These are phyloP conservation scores for Megalurothrips usitatus DNA, from an alignment of 2,888 invertebrate species.

Conservation along the genomic window DNA sequence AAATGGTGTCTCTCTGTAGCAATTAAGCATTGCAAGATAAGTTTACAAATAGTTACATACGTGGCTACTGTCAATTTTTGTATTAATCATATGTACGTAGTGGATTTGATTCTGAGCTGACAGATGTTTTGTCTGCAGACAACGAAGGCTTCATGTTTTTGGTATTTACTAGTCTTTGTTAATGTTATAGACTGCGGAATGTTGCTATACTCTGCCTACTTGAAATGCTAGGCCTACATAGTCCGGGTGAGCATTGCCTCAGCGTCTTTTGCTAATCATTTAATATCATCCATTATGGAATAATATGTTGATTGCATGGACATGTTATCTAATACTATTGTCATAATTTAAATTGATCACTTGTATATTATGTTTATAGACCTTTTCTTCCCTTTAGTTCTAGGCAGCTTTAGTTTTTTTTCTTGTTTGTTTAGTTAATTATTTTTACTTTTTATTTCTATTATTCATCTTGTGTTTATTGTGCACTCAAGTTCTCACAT, in stretches of 20 bases:
- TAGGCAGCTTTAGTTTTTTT: slow-evolving; percentile 12
- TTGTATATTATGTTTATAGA: background rate
- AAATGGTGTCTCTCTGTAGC: background rate
- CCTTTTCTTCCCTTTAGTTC: background rate
- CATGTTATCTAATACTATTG: slow-evolving; percentile 21
- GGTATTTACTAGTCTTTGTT: slow-evolving; percentile 14
- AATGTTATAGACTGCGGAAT: slow-evolving; percentile 15
- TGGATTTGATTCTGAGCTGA: background rate
- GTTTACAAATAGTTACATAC: background rate
- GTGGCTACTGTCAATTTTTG: background rate
- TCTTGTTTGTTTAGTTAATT: slow-evolving; percentile 12
- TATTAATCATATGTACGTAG: background rate
- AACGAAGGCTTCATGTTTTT: background rate
- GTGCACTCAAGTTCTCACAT: background rate
- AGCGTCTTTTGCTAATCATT: background rate
- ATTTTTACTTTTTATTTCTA: background rate
- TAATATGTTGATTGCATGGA: slow-evolving; percentile 6
- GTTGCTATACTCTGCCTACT: slow-evolving; percentile 11
- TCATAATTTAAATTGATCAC: slow-evolving; percentile 15
- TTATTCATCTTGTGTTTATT: background rate
- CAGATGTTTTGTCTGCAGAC: background rate
- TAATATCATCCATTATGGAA: background rate
- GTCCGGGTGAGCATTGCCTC: slow-evolving; percentile 14
- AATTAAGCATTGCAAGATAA: background rate
- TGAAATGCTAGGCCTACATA: slow-evolving; percentile 24